phyloP scores from a whole-genome alignment of 2,113 vertebrate species.

The Brevimyrus niger region DNA sequence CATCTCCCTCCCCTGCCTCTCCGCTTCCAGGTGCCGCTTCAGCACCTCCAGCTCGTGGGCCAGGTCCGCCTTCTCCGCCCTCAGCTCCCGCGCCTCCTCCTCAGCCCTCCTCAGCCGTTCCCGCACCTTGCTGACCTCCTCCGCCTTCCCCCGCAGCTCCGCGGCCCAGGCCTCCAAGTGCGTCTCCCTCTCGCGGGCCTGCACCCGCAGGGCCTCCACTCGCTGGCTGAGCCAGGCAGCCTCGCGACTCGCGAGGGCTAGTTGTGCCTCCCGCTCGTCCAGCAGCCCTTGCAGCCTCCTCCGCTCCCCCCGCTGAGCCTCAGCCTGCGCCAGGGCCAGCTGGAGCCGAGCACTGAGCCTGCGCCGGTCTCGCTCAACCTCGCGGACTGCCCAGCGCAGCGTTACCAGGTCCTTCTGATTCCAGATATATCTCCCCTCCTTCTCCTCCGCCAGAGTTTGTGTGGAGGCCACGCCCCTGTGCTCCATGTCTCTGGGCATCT shows the following conservation, averaged over 20 bases:
- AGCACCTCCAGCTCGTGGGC: slow-evolving; percentile 27
- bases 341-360: slow-evolving; percentile 38
- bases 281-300: slow-evolving; percentile 39
- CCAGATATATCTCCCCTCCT: slow-evolving; percentile 38
- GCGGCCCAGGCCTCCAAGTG: slow-evolving; percentile 32
- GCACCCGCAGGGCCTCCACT: slow-evolving; percentile 19
- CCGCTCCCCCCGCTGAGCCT: slow-evolving; percentile 33
- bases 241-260: slow-evolving; percentile 34
- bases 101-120: slow-evolving; percentile 38
- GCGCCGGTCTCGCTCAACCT: slow-evolving; percentile 30
- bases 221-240: slow-evolving; percentile 7
- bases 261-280: slow-evolving; percentile 37
- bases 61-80: slow-evolving; percentile 40
- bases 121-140: slow-evolving; percentile 27
- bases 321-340: slow-evolving; percentile 40
- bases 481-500: background rate
- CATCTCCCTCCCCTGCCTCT: slow-evolving; percentile 20
- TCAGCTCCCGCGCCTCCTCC: slow-evolving; percentile 31
- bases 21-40: slow-evolving; percentile 27
- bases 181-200: slow-evolving; percentile 25
- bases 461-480: background rate
- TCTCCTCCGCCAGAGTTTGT: background rate
- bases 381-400: slow-evolving; percentile 19
- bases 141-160: slow-evolving; percentile 37
- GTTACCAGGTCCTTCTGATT: slow-evolving; percentile 37